These are phyloP conservation scores for Sorex maritimensis DNA, from an alignment of 2,797 vertebrate genomes.

Conservation along the genomic window DNA sequence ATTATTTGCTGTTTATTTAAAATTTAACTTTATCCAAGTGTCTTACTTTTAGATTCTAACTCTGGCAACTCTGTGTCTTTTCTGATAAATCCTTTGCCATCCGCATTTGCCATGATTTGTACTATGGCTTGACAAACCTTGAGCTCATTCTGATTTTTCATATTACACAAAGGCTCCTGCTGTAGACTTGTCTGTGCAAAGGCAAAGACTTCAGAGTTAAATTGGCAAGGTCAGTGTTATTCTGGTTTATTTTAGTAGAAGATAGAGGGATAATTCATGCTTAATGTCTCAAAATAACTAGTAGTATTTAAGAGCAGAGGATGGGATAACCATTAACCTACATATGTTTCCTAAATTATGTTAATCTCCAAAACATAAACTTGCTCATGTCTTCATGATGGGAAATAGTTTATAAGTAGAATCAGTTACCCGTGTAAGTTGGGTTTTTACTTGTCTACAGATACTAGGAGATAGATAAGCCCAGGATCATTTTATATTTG, in stretches of 20 bases:
- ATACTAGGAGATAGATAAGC: background rate
- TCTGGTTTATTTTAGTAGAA: background rate
- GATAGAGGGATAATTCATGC: background rate
- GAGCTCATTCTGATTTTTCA: background rate
- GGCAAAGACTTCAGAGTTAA: background rate
- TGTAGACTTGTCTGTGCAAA: background rate
- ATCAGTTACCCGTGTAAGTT: background rate
- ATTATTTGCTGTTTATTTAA: no score
- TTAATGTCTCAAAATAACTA: no score
- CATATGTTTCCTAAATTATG: background rate
- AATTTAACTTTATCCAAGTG: no score
- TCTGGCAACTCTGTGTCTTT: background rate
- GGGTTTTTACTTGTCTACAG: background rate
- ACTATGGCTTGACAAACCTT: background rate
- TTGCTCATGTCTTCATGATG: background rate
- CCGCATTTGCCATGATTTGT: background rate
- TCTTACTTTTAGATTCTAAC: background rate
- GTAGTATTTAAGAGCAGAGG: constrained; percentile 1
- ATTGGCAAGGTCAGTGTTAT: background rate
- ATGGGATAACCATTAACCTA: background rate
- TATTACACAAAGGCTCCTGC: background rate
- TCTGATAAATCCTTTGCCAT: background rate
- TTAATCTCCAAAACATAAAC: background rate
- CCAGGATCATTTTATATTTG: background rate
- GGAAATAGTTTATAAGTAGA: constrained; percentile 9